Base-by-base conservation (phyloP, 2,797 vertebrate genomes). In the Scomberomorus guttatus region DNA sequence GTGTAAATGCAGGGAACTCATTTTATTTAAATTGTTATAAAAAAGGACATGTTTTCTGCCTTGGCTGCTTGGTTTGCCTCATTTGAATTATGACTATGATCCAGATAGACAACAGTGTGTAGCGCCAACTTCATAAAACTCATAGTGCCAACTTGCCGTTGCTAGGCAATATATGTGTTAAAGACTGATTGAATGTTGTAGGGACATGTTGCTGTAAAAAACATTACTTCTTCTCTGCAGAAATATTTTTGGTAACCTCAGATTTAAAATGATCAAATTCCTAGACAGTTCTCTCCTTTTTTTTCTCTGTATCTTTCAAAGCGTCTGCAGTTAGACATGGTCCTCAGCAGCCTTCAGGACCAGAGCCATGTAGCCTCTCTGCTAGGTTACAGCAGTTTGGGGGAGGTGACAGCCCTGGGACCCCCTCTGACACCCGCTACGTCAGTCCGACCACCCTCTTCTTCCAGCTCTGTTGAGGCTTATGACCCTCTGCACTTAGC, bases 321-420 rank as follows among this genome's bases (percentile, higher is more conserved):
- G 96, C 95, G 95, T 77, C 90, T 96, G 70, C 96, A 96, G 91
- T 85, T 96, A 72, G 96, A 96, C 79, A 96, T 96, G 95, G 95
- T 96, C 72, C 93, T 96, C 77, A 96, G 94, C 84, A 96, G 96
- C 88, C 95, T 96, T 57, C 96, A 96, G 90, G 96, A 96, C 79
- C 96, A 96, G 91, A 95, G 94, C 87, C 95, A 96, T 32, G 89
- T 96, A 51, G 95, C 96, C 6, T 96, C 95, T 72, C 87, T 96
- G 56, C 88, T 96, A 3, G 96, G 96, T 22, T 96, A 96, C 91
- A 96, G 95, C 82, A 93, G 92, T 77, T 94, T 95, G 42, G 95
- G 94, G 50, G 96, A 96, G 63, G 85, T 93, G 57, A 82, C 93
- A 7, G 80, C 87, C 57, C 77, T 92, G 10, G 93, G 92, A 37